Evolutionary conservation across 2,113 vertebrate species (phyloP), one percentile per base, ranked within the genome.

Genomic region (Myotis brandtii): DNA sequence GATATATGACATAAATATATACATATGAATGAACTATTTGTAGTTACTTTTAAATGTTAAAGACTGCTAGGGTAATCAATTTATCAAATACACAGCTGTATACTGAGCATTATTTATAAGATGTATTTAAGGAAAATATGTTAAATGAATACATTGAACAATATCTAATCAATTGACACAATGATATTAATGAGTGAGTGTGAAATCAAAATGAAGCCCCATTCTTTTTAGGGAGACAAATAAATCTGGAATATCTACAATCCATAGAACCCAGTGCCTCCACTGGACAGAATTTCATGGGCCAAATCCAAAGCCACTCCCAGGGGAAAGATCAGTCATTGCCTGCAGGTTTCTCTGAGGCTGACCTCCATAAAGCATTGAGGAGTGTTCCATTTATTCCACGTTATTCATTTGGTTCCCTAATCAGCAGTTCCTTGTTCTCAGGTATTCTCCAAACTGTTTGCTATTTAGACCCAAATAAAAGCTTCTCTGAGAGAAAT

Each of bases 1-100:
- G 75, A 66, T 34, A 72, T 62, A 64, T 64, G 27, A 64, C 62
- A 64, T 32, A 17, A 14, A 56, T n/a, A 59, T 23, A 64, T 3
- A 37, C 2, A 27, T 16, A 59, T 21, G 3, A 91, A 82, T 48
- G 6, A 88, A 69, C 16, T 34, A 80, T 54, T 77, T 69, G 11
- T 62, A 69, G 6, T 76, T 93, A 83, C 30, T 93, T 89, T 46
- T 18, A 93, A 93, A 90, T 50, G 32, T 69, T 77, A 84, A 75
- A 34, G 30, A 40, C 14, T 69, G 2, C n/a, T 92, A 86, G 37
- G 21, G 5, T 62, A 23, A 81, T 37, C 54, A 67, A 59, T 59
- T 46, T 56, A 80, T 50, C 48, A 80, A 76, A 76, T 9, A 92
- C 20, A 79, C 6, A 91, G 23, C 64, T 92, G 12, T n/a, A 79